phyloP scores from a whole-genome alignment of 2,797 vertebrate genomes.

The Megalops cyprinoides region DNA sequence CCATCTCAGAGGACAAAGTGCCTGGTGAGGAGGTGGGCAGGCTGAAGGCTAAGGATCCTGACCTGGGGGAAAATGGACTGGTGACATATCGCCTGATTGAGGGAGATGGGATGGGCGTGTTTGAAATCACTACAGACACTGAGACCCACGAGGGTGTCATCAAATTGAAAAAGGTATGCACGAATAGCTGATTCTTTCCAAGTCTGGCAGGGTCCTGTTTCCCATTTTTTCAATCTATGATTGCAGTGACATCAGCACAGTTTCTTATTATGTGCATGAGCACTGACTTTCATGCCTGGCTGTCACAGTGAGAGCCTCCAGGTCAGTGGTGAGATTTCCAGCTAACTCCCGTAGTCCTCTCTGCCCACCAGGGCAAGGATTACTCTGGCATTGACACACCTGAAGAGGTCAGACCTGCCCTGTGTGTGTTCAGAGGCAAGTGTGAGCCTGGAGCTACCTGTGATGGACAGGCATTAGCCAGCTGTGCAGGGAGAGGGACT shows the following conservation, averaged over 20 bases:
- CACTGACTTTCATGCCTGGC: slow-evolving; percentile 48
- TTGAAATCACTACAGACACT: slow-evolving; percentile 91
- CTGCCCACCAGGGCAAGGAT: slow-evolving; percentile 35
- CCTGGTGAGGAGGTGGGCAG: slow-evolving; percentile 83
- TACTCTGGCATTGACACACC: slow-evolving; percentile 33
- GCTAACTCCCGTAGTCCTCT: slow-evolving; percentile 2
- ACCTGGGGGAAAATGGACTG: slow-evolving; percentile 91
- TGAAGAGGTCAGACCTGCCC: slow-evolving; percentile 18
- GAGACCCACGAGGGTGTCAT: slow-evolving; percentile 94
- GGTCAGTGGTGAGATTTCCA: slow-evolving; percentile 27
- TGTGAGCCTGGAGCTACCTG: not conserved
- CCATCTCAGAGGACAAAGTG: slow-evolving; percentile 80
- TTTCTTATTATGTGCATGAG: slow-evolving; percentile 41
- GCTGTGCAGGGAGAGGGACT: not conserved
- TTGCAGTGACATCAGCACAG: slow-evolving; percentile 40
- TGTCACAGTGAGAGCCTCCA: slow-evolving; percentile 31
- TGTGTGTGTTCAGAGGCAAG: slow-evolving; percentile 10
- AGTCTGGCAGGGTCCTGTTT: too few species aligned
- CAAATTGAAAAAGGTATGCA: slow-evolving; percentile 91
- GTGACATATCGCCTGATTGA: slow-evolving; percentile 89
- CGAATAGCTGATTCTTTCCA: too few species aligned
- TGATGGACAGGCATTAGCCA: not conserved
- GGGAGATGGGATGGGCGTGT: slow-evolving; percentile 86
- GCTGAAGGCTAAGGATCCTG: slow-evolving; percentile 93
- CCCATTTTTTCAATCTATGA: slow-evolving; percentile 36